Evolutionary conservation across 2,113 vertebrate species (phyloP), one percentile per base, ranked within the genome.

Genomic region (Neodontobutis hainanensis): DNA sequence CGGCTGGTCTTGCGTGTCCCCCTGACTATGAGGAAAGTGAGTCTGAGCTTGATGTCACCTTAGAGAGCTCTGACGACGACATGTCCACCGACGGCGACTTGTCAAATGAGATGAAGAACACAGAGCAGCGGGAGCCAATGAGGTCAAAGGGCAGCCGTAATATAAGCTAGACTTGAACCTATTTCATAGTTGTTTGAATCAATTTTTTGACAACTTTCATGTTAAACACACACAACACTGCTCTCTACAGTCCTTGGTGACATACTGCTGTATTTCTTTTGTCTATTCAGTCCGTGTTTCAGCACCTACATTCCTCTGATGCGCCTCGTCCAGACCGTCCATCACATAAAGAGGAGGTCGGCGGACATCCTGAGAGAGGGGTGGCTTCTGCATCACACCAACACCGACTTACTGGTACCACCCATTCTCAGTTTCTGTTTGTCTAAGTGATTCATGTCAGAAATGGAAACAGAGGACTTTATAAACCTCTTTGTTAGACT

Each of bases 261-360:
- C n/a, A n/a, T n/a, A n/a, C n/a, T n/a, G 4, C 9, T 15, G 12
- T 35, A 32, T 67, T 10, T 57, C 46, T 4, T 87, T 34, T 49
- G 57, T 68, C 5, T 43, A 14, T 59, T 27, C 69, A 99, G 96
- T 80, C 96, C 96, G 58, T 97, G 92, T 55, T 96, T 95, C 73
- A 98, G 96, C 93, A 99, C 92, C 85, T 97, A 99, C 85, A 99
- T 99, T 88, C 96, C 97, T 5, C 92, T 99, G 80, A 99, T 99
- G 97, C 91, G 97, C 35, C 94, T 99, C 77, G 96, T 99, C 11
- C 97, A 99, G 80, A 98, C 96, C 0, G 91, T 99, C 85, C 98
- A 97, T 77, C 95, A 99, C 86, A 97, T 95, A 34, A 98, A 99
- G 87, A 93, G 96, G 91, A 95, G 94, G 89, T 97, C 95, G 92